phyloP scores from a whole-genome alignment of 2,888 invertebrate species.

The Atethmia centrago region DNA sequence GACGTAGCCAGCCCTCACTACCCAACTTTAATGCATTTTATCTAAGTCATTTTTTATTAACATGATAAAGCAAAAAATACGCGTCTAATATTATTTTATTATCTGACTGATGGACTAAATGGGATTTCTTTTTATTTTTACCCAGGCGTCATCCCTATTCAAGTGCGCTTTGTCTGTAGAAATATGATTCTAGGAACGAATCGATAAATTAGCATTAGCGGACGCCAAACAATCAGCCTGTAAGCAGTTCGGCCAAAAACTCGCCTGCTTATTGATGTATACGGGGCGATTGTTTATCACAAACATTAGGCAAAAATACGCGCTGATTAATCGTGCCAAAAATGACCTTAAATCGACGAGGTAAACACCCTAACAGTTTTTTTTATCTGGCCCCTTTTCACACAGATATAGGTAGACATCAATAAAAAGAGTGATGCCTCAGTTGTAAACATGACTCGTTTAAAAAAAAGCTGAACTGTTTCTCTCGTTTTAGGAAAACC shows the following conservation, averaged over 20 bases:
- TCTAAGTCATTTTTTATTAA: too few relatives aligned
- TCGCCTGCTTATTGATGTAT: conserved; percentile 59
- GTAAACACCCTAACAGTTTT: conserved; percentile 27
- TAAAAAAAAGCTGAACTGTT: too few relatives aligned
- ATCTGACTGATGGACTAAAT: too few relatives aligned
- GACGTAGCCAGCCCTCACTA: too few relatives aligned
- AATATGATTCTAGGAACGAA: conserved; percentile 23
- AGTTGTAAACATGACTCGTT: background rate
- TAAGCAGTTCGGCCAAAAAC: conserved; percentile 3
- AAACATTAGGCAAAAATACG: conserved; percentile 45
- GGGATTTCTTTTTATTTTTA: too few relatives aligned
- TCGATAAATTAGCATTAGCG: conserved; percentile 23
- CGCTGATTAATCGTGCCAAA: conserved; percentile 45
- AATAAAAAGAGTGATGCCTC: background rate
- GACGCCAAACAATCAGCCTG: conserved; percentile 15
- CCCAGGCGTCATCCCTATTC: too few relatives aligned
- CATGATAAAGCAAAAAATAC: too few relatives aligned
- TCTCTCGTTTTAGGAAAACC: too few relatives aligned
- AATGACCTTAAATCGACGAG: conserved; percentile 28
- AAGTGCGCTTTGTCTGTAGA: background rate
- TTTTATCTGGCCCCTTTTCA: conserved; percentile 13
- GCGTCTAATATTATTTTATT: too few relatives aligned
- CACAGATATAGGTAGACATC: background rate
- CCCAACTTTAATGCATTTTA: too few relatives aligned
- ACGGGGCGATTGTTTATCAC: conserved; percentile 49